A percentile compares a stretch with the other conserved stretches of the same genome.
These are phyloP conservation scores for Torymus aiolomorphi DNA, from an alignment of 2,888 invertebrate species.

Conservation along the genomic window DNA sequence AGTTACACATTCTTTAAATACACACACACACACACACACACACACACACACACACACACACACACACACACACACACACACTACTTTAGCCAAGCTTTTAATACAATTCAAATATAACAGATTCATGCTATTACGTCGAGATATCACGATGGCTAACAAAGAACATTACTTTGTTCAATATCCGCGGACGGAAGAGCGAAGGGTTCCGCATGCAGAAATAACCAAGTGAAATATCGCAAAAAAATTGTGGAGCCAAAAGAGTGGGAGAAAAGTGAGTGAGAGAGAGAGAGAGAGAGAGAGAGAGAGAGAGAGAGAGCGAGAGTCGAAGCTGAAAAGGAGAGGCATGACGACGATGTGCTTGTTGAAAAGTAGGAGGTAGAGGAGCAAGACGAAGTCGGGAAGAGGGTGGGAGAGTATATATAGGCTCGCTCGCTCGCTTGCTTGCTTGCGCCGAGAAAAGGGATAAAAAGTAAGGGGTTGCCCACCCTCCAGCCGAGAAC, in stretches of 20 bases:
- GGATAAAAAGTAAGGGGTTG: slow-evolving; percentile 74
- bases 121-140: too few species aligned
- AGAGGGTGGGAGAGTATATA: slow-evolving; percentile 3
- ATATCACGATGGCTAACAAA: not conserved
- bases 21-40: too few species aligned
- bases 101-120: too few species aligned
- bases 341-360: not conserved
- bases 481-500: slow-evolving; percentile 69
- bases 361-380: slow-evolving; percentile 6
- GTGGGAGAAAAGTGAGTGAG: slow-evolving; percentile 44
- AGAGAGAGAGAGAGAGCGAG: slow-evolving; percentile 27
- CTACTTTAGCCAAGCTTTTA: too few species aligned
- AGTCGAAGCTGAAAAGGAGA: slow-evolving; percentile 7
- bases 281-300: slow-evolving; percentile 16
- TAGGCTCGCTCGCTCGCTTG: not conserved
- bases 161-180: not conserved
- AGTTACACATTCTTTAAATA: not conserved
- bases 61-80: too few species aligned
- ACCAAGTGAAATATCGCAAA: slow-evolving; percentile 69
- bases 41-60: too few species aligned
- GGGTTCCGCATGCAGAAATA: slow-evolving; percentile 60
- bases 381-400: slow-evolving; percentile 9
- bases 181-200: slow-evolving; percentile 9
- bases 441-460: slow-evolving; percentile 60
- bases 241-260: slow-evolving; percentile 59